A percentile compares a stretch with the other conserved stretches of the same genome.
Conservation (phyloP, 2,113 vertebrate genomes). For the Phrynosoma platyrhinos region DNA sequence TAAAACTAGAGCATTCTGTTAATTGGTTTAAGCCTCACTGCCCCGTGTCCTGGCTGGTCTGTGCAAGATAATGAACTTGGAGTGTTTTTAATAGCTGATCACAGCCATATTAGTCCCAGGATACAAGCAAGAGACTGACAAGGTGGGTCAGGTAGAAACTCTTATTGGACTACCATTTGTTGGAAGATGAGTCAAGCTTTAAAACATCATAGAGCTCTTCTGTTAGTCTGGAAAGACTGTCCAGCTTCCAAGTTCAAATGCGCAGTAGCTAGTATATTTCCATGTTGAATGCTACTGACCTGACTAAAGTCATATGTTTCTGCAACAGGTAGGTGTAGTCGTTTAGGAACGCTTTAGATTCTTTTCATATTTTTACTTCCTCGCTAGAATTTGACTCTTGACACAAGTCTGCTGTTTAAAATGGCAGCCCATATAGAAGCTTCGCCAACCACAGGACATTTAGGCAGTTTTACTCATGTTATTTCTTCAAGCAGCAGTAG, state of each 20-base stretch:
- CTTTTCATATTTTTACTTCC: neutral
- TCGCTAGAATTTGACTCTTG: neutral
- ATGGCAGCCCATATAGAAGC: neutral
- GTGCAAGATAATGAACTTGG: constrained; percentile 66
- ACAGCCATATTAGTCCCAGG: constrained; percentile 18
- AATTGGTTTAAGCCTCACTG: constrained; percentile 72
- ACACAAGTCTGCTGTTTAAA: neutral
- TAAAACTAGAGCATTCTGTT: constrained; percentile 64
- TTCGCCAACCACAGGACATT: neutral
- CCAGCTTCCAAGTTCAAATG: constrained; percentile 1
- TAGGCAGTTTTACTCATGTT: neutral
- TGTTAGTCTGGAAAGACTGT: neutral
- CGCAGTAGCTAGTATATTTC: neutral
- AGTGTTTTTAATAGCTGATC: constrained; percentile 52
- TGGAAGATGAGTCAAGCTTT: constrained; percentile 4
- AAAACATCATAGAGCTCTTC: constrained; percentile 18
- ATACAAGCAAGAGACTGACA: constrained; percentile 34
- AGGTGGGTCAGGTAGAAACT: constrained; percentile 29
- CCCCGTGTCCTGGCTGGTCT: constrained; percentile 62
- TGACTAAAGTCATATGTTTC: neutral
- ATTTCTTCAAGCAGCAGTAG: neutral
- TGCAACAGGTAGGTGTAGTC: neutral
- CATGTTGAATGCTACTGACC: neutral
- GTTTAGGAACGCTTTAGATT: neutral
- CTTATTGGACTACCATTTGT: constrained; percentile 22